Conservation (phyloP, 1,140 invertebrate species). For the Hydropsyche tenuis region DNA sequence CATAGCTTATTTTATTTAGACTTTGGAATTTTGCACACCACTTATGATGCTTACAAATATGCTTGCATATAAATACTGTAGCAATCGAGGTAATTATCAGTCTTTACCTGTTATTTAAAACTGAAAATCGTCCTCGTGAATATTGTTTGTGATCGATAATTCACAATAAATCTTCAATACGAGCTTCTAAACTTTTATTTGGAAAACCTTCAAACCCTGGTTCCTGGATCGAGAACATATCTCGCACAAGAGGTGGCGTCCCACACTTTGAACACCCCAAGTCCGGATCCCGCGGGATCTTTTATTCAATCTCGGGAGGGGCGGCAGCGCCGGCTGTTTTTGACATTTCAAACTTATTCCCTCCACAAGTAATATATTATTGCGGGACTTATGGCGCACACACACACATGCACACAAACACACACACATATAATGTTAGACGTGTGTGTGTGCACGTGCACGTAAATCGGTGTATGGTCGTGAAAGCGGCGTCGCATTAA, state of each 20-base stretch:
- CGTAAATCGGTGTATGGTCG: neutral
- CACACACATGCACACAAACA: conserved; percentile 27
- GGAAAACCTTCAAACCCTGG: no score
- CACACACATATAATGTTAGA: neutral
- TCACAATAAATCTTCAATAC: no score
- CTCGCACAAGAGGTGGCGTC: neutral
- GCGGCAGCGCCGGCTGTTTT: conserved; percentile 40
- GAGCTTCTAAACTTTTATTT: no score
- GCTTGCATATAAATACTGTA: no score
- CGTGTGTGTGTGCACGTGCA: neutral
- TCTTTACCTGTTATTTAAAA: no score
- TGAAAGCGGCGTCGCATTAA: conserved; percentile 1
- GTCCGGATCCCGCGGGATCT: conserved; percentile 36
- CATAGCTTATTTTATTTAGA: no score
- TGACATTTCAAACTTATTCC: conserved; percentile 42
- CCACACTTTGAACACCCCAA: conserved; percentile 9
- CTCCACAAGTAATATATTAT: conserved; percentile 42
- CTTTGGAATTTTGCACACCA: no score
- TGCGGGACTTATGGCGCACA: conserved; percentile 39
- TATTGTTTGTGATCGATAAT: no score
- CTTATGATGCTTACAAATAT: no score
- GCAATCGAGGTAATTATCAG: no score
- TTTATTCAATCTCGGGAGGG: conserved; percentile 41
- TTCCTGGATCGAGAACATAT: no score
- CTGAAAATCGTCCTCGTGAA: no score